These are phyloP conservation scores for Julus scanicus DNA, from an alignment of 2,888 invertebrate genomes.

Conservation along the genomic window DNA sequence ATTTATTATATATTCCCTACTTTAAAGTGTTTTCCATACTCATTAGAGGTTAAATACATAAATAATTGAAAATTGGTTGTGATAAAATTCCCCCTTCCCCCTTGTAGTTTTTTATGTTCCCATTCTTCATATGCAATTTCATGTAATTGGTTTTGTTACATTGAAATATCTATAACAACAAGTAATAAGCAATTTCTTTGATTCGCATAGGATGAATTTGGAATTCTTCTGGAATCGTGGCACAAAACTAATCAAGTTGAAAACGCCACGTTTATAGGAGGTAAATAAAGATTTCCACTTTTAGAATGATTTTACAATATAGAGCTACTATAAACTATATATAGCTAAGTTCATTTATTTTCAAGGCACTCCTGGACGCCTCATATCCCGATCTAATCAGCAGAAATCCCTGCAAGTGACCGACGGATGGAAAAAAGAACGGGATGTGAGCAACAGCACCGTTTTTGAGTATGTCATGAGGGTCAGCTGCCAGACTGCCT, in stretches of 20 bases:
- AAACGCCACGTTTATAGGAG: slow-evolving; percentile 51
- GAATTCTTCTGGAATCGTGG: slow-evolving; percentile 67
- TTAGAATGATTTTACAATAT: background rate
- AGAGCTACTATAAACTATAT: background rate
- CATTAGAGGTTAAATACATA: too few species aligned
- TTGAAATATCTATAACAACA: too few species aligned
- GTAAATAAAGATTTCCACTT: slow-evolving; percentile 23
- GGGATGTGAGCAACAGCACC: slow-evolving; percentile 41
- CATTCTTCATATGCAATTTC: too few species aligned
- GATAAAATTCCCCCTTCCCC: too few species aligned
- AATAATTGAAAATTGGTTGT: too few species aligned
- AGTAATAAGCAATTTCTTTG: slow-evolving; percentile 24
- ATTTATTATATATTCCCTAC: too few species aligned
- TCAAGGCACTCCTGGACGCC: slow-evolving; percentile 37
- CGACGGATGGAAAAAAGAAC: slow-evolving; percentile 53
- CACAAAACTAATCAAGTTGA: slow-evolving; percentile 61
- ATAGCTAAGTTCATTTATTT: background rate
- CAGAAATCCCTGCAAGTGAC: background rate
- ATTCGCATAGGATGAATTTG: slow-evolving; percentile 65
- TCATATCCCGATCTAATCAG: background rate
- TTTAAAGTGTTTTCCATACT: too few species aligned
- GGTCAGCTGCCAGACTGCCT: slow-evolving; percentile 53
- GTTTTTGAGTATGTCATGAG: slow-evolving; percentile 50
- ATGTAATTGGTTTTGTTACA: too few species aligned
- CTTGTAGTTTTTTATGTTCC: too few species aligned